phyloP scores from a whole-genome alignment of 2,888 invertebrate genomes.

The Peribatodes rhomboidaria region DNA sequence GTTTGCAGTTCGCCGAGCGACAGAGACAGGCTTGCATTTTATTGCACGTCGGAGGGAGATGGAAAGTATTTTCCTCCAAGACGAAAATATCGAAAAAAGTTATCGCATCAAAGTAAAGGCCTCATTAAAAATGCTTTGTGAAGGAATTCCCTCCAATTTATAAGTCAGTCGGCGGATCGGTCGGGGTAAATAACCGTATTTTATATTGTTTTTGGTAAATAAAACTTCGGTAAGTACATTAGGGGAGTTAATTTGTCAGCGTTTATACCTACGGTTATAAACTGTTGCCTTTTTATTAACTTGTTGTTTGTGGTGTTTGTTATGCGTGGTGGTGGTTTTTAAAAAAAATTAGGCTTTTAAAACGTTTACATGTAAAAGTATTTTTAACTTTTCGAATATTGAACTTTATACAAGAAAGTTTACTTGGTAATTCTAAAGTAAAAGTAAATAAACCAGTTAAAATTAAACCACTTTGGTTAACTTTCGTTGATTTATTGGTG shows the following conservation, averaged over 20 bases:
- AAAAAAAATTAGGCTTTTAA: no score
- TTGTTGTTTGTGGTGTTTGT: conserved; percentile 25
- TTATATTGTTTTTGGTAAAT: conserved; percentile 72
- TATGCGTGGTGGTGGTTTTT: not conserved
- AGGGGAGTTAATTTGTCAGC: conserved; percentile 41
- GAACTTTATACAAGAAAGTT: no score
- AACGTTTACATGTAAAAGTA: not conserved
- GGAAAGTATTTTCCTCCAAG: conserved; percentile 70
- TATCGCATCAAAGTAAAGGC: conserved; percentile 84
- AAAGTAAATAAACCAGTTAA: no score
- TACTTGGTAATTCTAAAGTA: no score
- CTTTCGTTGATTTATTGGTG: no score
- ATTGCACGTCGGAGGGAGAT: conserved; percentile 61
- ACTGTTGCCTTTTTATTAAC: conserved; percentile 30
- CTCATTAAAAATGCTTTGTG: conserved; percentile 85
- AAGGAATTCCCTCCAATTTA: conserved; percentile 82
- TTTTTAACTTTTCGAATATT: conserved; percentile 7
- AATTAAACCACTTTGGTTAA: no score
- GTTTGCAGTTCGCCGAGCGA: conserved; percentile 70
- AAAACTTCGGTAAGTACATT: conserved; percentile 53
- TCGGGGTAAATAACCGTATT: conserved; percentile 77
- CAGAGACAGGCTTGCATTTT: conserved; percentile 58
- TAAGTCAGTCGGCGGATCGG: conserved; percentile 76
- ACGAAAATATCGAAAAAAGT: conserved; percentile 84
- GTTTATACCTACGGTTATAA: conserved; percentile 26